Base-by-base conservation (phyloP, 2,888 invertebrate species). In the Kryphioiulus occultus region DNA sequence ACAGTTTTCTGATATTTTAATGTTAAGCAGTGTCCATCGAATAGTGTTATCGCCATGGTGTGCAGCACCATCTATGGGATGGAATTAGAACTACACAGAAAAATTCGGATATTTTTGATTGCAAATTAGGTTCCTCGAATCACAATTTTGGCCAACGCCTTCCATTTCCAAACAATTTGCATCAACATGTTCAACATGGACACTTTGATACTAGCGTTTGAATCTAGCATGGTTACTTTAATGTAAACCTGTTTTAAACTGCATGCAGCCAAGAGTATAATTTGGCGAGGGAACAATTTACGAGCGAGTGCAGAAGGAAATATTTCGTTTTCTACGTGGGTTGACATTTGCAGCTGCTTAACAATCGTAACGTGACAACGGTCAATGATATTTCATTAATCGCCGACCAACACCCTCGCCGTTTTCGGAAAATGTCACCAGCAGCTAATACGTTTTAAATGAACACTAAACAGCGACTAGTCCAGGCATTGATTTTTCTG, bases 331-430 rank as follows among this genome's bases (percentile, higher is more conserved):
- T 17, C 26, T 26, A 19, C 26, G 78, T 78, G 78, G 78, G 78
- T 78, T 78, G 78, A 78, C 78, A 78, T 78, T 78, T 78, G 15
- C 26, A 30, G 26, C 78, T 30, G 78, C 78, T 9, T 78, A 22
- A 22, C 59, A 0, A n/a, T 53, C 3, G 26, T 1, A 78, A 78
- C 78, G 26, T 10, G 22, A 68, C 68, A 26, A 15, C 78, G 78
- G 78, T 78, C 78, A 78, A 78, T 78, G 78, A 78, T 78, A 78
- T 78, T 78, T 78, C 78, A 78, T 78, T 78, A 78, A 78, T 53
- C 53, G 53, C 35, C 35, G 7, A 35, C 10, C 59, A 59, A 59
- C n/a, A 19, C 68, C 22, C 22, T 26, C 68, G 12, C 30, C 78
- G 26, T 78, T 30, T 78, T 30, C 78, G 12, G 30, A 78, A 78